A percentile compares a stretch with the other conserved stretches of the same genome.
These are phyloP conservation scores for Tanytarsus gracilentus DNA, from an alignment of 2,888 invertebrate genomes.

Conservation along the genomic window DNA sequence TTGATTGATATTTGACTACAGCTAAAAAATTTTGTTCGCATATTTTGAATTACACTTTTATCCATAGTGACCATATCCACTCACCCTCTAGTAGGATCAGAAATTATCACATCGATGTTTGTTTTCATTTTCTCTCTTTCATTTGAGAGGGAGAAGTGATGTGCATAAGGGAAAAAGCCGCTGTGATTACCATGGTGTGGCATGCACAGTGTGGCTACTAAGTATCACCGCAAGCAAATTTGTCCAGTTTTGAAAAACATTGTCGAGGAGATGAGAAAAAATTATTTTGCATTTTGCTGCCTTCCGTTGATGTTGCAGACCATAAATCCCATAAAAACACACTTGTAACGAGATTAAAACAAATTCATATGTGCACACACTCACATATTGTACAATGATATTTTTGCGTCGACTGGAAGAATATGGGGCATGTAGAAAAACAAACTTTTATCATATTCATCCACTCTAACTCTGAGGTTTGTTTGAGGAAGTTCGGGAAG, in stretches of 20 bases:
- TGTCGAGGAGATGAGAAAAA: not conserved
- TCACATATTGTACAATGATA: conserved; percentile 1
- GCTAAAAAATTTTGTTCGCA: not conserved
- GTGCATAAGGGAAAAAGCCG: no score
- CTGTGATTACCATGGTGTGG: not conserved
- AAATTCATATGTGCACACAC: conserved; percentile 14
- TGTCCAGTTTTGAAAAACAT: not conserved
- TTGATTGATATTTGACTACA: not conserved
- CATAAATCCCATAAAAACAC: conserved; percentile 25
- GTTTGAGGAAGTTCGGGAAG: not conserved
- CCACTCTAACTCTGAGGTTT: not conserved
- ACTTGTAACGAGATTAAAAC: conserved; percentile 24
- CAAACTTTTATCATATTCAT: conserved; percentile 15
- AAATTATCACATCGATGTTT: no score
- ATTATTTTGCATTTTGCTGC: not conserved
- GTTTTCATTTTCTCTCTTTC: no score
- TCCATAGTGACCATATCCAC: no score
- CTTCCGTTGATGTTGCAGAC: not conserved
- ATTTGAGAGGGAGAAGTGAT: no score
- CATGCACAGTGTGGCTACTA: no score
- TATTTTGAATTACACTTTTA: no score
- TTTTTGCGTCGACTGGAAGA: not conserved
- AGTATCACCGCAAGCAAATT: not conserved
- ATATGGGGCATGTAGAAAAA: not conserved
- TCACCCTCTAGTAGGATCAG: no score